Percentiles rank a stretch among this genome's conserved stretches.
These are phyloP conservation scores for Euborellia annulipes DNA, from an alignment of 1,140 invertebrate species.

Conservation along the genomic window DNA sequence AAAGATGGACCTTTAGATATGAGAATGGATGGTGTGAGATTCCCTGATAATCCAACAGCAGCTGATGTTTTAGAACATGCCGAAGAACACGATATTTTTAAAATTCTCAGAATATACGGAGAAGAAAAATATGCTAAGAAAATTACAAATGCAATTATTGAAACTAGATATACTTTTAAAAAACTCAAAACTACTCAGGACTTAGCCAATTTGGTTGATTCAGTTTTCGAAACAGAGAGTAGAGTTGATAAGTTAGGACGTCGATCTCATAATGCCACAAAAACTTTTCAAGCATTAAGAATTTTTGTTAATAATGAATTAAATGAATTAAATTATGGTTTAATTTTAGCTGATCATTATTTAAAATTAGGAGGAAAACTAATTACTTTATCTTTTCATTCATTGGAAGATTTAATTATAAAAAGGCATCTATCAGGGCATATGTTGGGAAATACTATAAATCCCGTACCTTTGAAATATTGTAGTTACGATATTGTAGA, in stretches of 20 bases:
- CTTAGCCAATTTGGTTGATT: slow-evolving; percentile 60
- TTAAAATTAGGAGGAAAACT: slow-evolving; percentile 61
- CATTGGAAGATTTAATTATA: slow-evolving; percentile 86
- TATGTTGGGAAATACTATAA: slow-evolving; percentile 46
- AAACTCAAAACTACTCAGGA: slow-evolving; percentile 68
- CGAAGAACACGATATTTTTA: slow-evolving; percentile 58
- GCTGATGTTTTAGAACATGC: slow-evolving; percentile 68
- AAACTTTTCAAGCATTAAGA: slow-evolving; percentile 84
- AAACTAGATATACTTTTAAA: slow-evolving; percentile 68
- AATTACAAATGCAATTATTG: slow-evolving; percentile 76
- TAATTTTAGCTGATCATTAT: slow-evolving; percentile 59
- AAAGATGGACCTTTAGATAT: slow-evolving; percentile 83
- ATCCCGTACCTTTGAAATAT: slow-evolving; percentile 48
- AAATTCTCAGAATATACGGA: slow-evolving; percentile 79
- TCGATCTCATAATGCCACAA: slow-evolving; percentile 68
- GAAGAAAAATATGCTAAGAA: slow-evolving; percentile 76
- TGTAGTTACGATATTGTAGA: slow-evolving; percentile 28
- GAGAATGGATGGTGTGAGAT: slow-evolving; percentile 77
- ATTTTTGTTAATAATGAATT: slow-evolving; percentile 97
- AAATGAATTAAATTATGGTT: slow-evolving; percentile 86
- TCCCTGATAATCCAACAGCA: slow-evolving; percentile 55
- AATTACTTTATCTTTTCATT: slow-evolving; percentile 79
- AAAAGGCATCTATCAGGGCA: slow-evolving; percentile 77
- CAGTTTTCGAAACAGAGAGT: slow-evolving; percentile 38
- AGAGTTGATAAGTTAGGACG: slow-evolving; percentile 54